These are phyloP conservation scores for Lasius fuliginosus DNA, from an alignment of 2,888 invertebrate genomes.

Conservation along the genomic window DNA sequence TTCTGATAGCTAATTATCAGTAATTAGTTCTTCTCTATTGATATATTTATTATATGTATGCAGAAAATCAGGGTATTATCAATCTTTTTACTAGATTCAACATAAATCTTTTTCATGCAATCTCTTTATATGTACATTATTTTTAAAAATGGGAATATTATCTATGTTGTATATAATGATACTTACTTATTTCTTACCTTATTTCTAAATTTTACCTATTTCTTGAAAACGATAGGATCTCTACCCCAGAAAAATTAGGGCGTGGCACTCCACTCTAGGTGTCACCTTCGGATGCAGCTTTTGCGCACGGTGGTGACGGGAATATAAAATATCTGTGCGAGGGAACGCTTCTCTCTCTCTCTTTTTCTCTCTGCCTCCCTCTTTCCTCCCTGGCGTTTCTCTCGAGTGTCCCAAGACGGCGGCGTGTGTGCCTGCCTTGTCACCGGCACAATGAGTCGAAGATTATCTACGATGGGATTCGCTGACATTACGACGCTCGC, in stretches of 20 bases:
- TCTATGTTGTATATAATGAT: neutral
- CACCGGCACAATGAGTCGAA: slow-evolving; percentile 82
- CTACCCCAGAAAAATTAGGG: slow-evolving; percentile 69
- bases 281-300: slow-evolving; percentile 47
- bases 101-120: neutral
- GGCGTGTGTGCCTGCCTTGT: slow-evolving; percentile 75
- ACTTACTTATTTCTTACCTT: neutral
- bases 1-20: neutral
- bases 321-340: slow-evolving; percentile 69
- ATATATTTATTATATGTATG: neutral
- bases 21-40: neutral
- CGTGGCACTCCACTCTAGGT: slow-evolving; percentile 64
- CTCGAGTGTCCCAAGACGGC: slow-evolving; percentile 34
- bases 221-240: slow-evolving; percentile 18
- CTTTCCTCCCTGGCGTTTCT: slow-evolving; percentile 51
- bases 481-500: slow-evolving; percentile 74
- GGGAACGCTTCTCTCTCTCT: slow-evolving; percentile 19
- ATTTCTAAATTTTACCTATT: neutral
- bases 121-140: neutral
- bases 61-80: neutral
- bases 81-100: neutral
- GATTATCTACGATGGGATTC: slow-evolving; percentile 83
- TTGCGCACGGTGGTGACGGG: slow-evolving; percentile 55
- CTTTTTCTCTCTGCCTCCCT: neutral
- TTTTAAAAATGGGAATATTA: neutral